A percentile compares a stretch with the other conserved stretches of the same genome.
Conservation (phyloP, 2,113 vertebrate genomes). For the Mesitornis unicolor region DNA sequence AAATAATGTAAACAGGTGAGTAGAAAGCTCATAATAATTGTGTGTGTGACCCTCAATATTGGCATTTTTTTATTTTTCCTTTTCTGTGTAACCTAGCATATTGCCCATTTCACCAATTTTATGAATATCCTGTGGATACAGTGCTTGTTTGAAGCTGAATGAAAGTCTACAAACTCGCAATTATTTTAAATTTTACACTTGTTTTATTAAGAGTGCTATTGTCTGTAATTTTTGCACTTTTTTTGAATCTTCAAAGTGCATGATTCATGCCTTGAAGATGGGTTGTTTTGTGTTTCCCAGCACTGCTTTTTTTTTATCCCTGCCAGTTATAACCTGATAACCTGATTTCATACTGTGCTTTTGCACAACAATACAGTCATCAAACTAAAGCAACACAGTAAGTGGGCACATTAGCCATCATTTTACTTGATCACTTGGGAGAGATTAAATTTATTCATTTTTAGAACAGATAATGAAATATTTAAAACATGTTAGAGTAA, state of each 20-base stretch:
- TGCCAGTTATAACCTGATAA: slow-evolving; percentile 78
- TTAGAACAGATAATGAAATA: slow-evolving; percentile 81
- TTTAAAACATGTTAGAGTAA: slow-evolving; percentile 74
- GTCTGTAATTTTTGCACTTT: slow-evolving; percentile 47
- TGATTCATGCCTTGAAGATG: slow-evolving; percentile 38
- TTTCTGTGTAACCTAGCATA: slow-evolving; percentile 12
- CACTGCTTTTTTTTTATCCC: slow-evolving; percentile 61
- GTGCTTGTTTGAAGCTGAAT: slow-evolving; percentile 41
- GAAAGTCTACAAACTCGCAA: slow-evolving; percentile 48
- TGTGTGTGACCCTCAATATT: not conserved
- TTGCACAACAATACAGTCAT: slow-evolving; percentile 77
- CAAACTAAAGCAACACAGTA: slow-evolving; percentile 79
- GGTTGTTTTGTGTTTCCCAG: slow-evolving; percentile 66
- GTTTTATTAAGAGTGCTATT: slow-evolving; percentile 57
- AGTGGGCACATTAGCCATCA: slow-evolving; percentile 79
- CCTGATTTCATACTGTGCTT: slow-evolving; percentile 79
- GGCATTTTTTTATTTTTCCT: not conserved
- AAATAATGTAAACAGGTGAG: not conserved
- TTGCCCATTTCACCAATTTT: slow-evolving; percentile 1
- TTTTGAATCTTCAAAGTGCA: slow-evolving; percentile 56
- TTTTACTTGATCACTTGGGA: slow-evolving; percentile 80
- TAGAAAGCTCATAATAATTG: not conserved
- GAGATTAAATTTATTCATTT: slow-evolving; percentile 81
- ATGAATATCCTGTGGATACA: slow-evolving; percentile 33
- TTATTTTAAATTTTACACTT: slow-evolving; percentile 57